phyloP scores from a whole-genome alignment of 2,888 invertebrate genomes.

The Drosophila planitibia region DNA sequence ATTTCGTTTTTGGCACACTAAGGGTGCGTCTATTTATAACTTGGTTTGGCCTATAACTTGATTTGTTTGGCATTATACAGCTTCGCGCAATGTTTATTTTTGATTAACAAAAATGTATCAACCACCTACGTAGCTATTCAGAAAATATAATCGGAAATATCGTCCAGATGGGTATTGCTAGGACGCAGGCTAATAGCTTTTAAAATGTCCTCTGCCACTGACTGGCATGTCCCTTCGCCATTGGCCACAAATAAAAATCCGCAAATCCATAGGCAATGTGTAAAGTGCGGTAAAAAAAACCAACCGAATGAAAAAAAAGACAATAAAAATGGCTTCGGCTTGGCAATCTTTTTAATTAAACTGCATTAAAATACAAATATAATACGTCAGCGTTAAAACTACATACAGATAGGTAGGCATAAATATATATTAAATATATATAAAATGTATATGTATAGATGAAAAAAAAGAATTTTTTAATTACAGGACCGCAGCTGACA shows the following conservation, averaged over 20 bases:
- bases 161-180: neutral
- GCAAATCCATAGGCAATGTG: constrained; percentile 66
- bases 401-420: constrained; percentile 7
- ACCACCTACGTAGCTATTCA: neutral
- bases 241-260: constrained; percentile 56
- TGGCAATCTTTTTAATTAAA: constrained; percentile 65
- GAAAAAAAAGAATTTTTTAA: constrained; percentile 51
- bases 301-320: constrained; percentile 3
- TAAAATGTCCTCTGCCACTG: constrained; percentile 9
- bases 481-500: constrained; percentile 57
- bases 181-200: neutral
- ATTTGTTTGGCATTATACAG: neutral
- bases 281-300: constrained; percentile 23
- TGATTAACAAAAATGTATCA: neutral
- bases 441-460: constrained; percentile 4
- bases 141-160: neutral
- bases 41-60: neutral
- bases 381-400: constrained; percentile 23
- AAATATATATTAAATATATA: constrained; percentile 13
- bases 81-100: neutral
- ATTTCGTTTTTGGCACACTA: neutral
- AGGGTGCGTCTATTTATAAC: neutral
- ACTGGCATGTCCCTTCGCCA: constrained; percentile 10
- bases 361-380: constrained; percentile 51
- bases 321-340: constrained; percentile 43